Evolutionary conservation across 2,888 invertebrate genomes (phyloP).

Genomic region (Pimpla rufipes): DNA sequence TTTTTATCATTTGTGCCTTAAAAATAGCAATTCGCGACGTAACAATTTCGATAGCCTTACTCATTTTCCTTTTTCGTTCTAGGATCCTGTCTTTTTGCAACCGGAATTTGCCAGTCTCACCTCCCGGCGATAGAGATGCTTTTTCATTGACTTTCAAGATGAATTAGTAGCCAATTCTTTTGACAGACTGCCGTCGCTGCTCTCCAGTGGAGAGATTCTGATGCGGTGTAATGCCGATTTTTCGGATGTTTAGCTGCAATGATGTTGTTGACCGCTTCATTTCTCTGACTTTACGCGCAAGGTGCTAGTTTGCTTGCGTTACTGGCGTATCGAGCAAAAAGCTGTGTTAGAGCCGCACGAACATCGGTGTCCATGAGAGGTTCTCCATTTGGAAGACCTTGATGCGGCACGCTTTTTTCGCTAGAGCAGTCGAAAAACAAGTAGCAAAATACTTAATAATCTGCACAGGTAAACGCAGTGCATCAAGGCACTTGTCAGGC

Average conservation of each 20-base stretch:
- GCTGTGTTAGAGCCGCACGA: no score
- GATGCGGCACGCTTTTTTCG: no score
- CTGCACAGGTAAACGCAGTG: constrained; percentile 43
- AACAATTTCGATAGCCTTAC: not conserved
- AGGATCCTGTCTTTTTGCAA: not conserved
- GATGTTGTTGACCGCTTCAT: constrained; percentile 65
- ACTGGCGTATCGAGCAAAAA: no score
- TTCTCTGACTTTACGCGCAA: constrained; percentile 67
- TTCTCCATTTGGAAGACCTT: no score
- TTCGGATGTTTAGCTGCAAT: constrained; percentile 64
- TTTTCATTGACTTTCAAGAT: no score
- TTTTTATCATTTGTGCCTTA: no score
- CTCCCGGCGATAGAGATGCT: not conserved
- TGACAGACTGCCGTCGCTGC: constrained; percentile 62
- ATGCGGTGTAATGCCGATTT: constrained; percentile 63
- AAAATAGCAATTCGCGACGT: no score
- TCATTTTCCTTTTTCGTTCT: constrained; percentile 4
- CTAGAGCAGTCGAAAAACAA: no score
- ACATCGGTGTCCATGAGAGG: no score
- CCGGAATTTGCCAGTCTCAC: not conserved
- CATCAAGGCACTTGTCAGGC: constrained; percentile 58
- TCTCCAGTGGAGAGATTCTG: constrained; percentile 58
- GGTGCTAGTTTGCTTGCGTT: constrained; percentile 63
- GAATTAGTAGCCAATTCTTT: constrained; percentile 39
- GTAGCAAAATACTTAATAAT: constrained; percentile 63